Evolutionary conservation across 2,888 invertebrate species (phyloP).

Genomic region (Drosophila yooni): DNA sequence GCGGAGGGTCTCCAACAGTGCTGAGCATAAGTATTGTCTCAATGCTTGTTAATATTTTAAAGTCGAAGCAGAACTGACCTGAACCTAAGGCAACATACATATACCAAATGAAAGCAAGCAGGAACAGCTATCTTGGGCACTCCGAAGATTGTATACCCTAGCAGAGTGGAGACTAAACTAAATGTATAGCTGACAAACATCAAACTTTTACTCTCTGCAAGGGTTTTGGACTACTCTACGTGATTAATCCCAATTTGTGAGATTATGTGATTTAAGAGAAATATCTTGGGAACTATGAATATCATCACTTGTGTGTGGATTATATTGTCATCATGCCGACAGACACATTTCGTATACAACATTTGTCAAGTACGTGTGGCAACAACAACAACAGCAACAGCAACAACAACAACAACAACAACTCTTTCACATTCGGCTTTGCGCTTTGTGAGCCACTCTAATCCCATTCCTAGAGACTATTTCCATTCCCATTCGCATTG

Average conservation of each 20-base stretch:
- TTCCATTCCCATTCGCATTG: slow-evolving; percentile 26
- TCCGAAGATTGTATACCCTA: background rate
- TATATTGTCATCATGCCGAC: slow-evolving; percentile 17
- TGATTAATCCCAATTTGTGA: background rate
- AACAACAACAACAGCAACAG: slow-evolving; percentile 12
- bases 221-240: background rate
- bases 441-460: slow-evolving; percentile 2
- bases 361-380: slow-evolving; percentile 47
- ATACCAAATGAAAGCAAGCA: background rate
- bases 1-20: slow-evolving; percentile 12
- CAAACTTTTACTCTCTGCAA: too few relatives aligned
- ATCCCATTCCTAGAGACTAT: slow-evolving; percentile 7
- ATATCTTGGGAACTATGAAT: background rate
- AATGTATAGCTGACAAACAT: too few relatives aligned
- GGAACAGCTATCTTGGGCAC: background rate
- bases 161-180: background rate
- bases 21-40: background rate
- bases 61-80: background rate
- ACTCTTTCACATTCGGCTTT: slow-evolving; percentile 1
- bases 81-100: background rate
- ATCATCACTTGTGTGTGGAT: slow-evolving; percentile 9
- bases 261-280: background rate
- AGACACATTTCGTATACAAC: slow-evolving; percentile 26
- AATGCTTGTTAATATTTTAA: background rate
- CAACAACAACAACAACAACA: slow-evolving; percentile 7